Percentiles rank a stretch among this genome's conserved stretches.
phyloP scores from a whole-genome alignment of 2,113 vertebrate species.

The Anhinga anhinga region DNA sequence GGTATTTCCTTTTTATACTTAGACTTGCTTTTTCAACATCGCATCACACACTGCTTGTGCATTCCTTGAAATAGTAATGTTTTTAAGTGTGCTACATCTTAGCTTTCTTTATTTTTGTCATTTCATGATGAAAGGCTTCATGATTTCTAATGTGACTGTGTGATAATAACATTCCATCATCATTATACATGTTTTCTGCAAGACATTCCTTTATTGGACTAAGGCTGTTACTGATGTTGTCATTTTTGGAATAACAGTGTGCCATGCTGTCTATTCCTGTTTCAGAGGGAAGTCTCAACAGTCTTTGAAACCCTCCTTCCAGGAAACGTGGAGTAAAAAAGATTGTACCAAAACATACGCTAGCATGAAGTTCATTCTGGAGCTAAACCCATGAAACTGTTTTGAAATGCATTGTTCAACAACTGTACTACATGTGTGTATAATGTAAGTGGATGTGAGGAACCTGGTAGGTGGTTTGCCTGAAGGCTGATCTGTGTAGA shows the following conservation, averaged over 20 bases:
- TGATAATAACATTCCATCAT: not conserved
- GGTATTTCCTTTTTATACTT: not conserved
- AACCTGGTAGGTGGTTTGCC: not conserved
- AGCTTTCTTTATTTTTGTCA: not conserved
- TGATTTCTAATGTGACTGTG: not conserved
- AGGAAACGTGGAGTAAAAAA: not conserved
- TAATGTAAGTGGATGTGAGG: not conserved
- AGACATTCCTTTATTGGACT: not conserved
- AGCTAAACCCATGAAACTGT: not conserved
- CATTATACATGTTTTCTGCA: not conserved
- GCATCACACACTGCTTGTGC: not conserved
- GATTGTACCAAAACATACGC: not conserved
- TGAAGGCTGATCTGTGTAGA: not conserved
- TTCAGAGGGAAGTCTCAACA: not conserved
- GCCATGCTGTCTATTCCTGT: not conserved
- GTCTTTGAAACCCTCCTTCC: not conserved
- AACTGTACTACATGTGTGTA: not conserved
- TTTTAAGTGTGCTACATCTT: not conserved
- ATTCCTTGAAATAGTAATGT: not conserved
- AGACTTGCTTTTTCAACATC: not conserved
- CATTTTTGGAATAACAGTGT: not conserved
- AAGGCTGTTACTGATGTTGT: not conserved
- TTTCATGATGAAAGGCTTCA: not conserved
- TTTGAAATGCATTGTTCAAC: not conserved
- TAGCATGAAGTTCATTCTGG: not conserved